Percentiles rank a stretch among this genome's conserved stretches.
Evolutionary conservation across 2,888 invertebrate species (phyloP).

Genomic region (Athrips mouffetella): DNA sequence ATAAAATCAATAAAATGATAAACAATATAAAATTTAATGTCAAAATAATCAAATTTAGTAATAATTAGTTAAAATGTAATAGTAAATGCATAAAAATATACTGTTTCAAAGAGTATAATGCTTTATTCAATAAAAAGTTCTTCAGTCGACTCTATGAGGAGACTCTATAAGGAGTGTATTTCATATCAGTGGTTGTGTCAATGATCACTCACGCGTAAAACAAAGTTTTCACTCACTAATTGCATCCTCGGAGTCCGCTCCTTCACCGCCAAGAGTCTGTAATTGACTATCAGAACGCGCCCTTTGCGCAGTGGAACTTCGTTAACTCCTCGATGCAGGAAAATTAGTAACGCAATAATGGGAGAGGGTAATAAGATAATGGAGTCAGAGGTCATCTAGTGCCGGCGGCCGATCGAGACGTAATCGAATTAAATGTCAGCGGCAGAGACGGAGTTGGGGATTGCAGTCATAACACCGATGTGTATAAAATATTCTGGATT

Average conservation of each 20-base stretch:
- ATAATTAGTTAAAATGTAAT: too few relatives aligned
- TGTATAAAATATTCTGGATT: too few relatives aligned
- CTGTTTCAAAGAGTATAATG: too few relatives aligned
- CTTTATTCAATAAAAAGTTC: too few relatives aligned
- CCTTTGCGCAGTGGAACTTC: slow-evolving; percentile 67
- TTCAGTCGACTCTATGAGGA: too few relatives aligned
- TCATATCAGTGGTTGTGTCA: too few relatives aligned
- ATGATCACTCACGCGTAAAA: slow-evolving; percentile 6
- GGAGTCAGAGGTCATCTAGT: slow-evolving; percentile 62
- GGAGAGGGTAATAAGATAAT: slow-evolving; percentile 70
- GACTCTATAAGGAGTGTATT: too few relatives aligned
- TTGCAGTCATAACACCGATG: background rate
- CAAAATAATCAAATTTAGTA: too few relatives aligned
- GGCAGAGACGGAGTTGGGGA: background rate
- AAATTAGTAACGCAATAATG: slow-evolving; percentile 75
- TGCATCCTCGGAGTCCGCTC: slow-evolving; percentile 54
- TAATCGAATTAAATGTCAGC: slow-evolving; percentile 57
- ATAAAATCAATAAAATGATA: too few relatives aligned
- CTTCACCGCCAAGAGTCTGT: slow-evolving; percentile 61
- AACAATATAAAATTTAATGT: too few relatives aligned
- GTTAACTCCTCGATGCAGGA: slow-evolving; percentile 70
- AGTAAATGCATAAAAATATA: too few relatives aligned
- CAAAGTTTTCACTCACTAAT: slow-evolving; percentile 62
- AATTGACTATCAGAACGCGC: slow-evolving; percentile 75
- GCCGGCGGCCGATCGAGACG: slow-evolving; percentile 44